phyloP scores from a whole-genome alignment of 1,140 invertebrate genomes.

The Cydia splendana region DNA sequence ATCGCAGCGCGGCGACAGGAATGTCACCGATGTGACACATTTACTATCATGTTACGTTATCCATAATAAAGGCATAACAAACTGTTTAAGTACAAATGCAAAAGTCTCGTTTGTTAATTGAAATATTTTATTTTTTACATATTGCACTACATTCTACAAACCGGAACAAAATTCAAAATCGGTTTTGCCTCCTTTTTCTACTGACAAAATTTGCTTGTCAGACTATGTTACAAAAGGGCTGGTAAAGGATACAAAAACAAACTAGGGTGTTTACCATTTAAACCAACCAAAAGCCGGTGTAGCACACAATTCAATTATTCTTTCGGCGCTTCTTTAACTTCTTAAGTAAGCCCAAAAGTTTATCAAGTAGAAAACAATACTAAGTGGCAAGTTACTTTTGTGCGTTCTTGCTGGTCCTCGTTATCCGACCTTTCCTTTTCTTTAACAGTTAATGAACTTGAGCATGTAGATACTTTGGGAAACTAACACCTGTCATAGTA shows the following conservation, averaged over 20 bases:
- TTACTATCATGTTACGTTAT: no score
- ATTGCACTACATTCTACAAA: no score
- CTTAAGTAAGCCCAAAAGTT: constrained; percentile 54
- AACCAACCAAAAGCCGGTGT: not conserved
- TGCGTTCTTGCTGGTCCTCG: not conserved
- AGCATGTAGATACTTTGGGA: constrained; percentile 21
- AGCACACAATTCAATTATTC: constrained; percentile 25
- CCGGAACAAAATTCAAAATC: no score
- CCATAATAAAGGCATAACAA: no score
- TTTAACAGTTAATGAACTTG: constrained; percentile 28
- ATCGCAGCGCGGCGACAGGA: no score
- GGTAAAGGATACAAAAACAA: not conserved
- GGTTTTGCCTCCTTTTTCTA: no score
- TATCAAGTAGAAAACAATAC: constrained; percentile 53
- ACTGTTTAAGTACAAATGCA: no score
- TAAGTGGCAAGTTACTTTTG: constrained; percentile 47
- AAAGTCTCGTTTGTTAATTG: no score
- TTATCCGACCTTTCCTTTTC: constrained; percentile 36
- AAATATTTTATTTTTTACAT: no score
- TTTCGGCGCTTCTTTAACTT: constrained; percentile 46
- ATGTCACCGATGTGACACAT: no score
- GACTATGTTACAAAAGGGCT: not conserved
- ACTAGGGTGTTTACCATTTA: not conserved
- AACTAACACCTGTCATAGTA: not conserved
- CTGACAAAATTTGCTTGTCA: no score